Evolutionary conservation across 1,140 invertebrate genomes (phyloP).

Genomic region (Neelides sp.): DNA sequence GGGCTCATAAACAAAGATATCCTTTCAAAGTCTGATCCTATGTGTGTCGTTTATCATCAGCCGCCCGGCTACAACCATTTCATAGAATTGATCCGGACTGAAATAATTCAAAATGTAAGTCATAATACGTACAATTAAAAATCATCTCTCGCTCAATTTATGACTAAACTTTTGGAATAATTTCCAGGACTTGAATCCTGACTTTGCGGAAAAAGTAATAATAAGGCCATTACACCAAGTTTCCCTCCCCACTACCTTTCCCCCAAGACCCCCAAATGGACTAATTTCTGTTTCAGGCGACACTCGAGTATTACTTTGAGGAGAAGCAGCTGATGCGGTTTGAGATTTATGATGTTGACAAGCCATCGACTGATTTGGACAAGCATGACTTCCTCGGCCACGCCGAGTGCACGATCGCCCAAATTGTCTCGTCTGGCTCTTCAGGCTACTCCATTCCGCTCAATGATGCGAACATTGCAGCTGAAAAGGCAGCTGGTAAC

Average conservation of each 20-base stretch:
- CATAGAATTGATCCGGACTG: slow-evolving; percentile 46
- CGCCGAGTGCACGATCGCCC: slow-evolving; percentile 41
- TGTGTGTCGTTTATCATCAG: slow-evolving; percentile 41
- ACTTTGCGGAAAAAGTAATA: slow-evolving; percentile 43
- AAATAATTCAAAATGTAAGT: slow-evolving; percentile 46
- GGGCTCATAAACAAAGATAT: slow-evolving; percentile 47
- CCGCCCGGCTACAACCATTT: slow-evolving; percentile 40
- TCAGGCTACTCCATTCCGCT: slow-evolving; percentile 9
- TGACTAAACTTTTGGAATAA: too few relatives aligned
- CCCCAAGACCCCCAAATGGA: too few relatives aligned
- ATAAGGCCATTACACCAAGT: too few relatives aligned
- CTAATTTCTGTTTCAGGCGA: slow-evolving; percentile 9
- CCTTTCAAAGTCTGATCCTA: slow-evolving; percentile 52
- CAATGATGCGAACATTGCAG: slow-evolving; percentile 32
- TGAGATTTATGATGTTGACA: slow-evolving; percentile 46
- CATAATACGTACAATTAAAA: too few relatives aligned
- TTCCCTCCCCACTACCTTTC: too few relatives aligned
- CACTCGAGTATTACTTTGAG: slow-evolving; percentile 37
- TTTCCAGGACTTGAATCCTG: slow-evolving; percentile 46
- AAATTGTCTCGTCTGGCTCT: slow-evolving; percentile 37
- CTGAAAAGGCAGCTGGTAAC: slow-evolving; percentile 31
- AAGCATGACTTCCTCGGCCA: slow-evolving; percentile 47
- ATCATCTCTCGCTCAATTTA: too few relatives aligned
- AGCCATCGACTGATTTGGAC: slow-evolving; percentile 36
- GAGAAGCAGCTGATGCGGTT: slow-evolving; percentile 41